These are phyloP conservation scores for Tragelaphus scriptus DNA, from an alignment of 2,113 vertebrate species.

Conservation along the genomic window DNA sequence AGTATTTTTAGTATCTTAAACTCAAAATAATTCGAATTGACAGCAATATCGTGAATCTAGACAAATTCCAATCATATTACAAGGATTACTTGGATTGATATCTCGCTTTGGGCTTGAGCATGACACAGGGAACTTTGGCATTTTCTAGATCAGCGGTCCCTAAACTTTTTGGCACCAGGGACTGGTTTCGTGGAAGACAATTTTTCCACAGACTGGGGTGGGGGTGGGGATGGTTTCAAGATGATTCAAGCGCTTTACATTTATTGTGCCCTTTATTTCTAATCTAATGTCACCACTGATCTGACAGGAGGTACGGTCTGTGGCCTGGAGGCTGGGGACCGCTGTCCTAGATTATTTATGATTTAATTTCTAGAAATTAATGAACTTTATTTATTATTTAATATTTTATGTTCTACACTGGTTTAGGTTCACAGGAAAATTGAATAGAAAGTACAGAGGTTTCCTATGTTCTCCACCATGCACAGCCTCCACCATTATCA, in stretches of 20 bases:
- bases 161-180: neutral
- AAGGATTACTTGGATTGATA: neutral
- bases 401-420: neutral
- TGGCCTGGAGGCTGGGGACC: neutral
- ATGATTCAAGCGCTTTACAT: neutral
- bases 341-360: neutral
- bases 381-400: neutral
- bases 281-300: neutral
- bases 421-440: neutral
- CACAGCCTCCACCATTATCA: neutral
- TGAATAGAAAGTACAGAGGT: neutral
- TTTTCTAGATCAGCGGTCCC: neutral
- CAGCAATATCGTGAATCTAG: neutral
- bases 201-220: neutral
- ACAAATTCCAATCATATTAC: neutral
- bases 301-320: neutral
- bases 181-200: neutral
- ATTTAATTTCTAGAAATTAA: neutral
- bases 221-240: neutral
- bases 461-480: neutral
- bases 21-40: neutral
- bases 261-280: neutral
- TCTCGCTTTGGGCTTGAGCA: neutral
- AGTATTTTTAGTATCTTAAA: neutral
- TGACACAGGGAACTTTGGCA: neutral